Conservation (phyloP, 2,888 invertebrate species). For the Vesta saturnalis region DNA sequence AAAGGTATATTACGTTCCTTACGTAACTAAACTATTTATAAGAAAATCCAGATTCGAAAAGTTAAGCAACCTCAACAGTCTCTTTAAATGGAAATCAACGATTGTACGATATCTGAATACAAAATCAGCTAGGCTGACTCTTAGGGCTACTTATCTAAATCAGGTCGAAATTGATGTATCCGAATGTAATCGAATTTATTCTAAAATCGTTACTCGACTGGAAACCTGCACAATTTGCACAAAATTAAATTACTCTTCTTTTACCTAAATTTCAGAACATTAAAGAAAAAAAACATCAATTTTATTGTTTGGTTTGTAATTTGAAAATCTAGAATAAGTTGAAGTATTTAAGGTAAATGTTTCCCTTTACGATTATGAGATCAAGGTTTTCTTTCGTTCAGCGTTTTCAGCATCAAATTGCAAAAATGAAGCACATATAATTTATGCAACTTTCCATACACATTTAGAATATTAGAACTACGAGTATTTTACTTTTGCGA, state of each 20-base stretch:
- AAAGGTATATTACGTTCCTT: no score
- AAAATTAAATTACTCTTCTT: slow-evolving; percentile 14
- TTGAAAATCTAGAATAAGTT: no score
- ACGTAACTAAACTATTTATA: background rate
- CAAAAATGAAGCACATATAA: no score
- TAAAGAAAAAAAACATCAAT: no score
- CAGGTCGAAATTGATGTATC: slow-evolving; percentile 56
- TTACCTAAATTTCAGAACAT: background rate
- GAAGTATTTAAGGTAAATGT: no score
- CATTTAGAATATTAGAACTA: no score
- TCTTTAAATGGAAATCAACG: slow-evolving; percentile 55
- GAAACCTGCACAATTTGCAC: slow-evolving; percentile 41
- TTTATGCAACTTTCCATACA: no score
- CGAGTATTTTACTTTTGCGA: no score
- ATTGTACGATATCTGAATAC: slow-evolving; percentile 52
- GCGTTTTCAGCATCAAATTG: no score
- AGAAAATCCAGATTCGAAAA: slow-evolving; percentile 29
- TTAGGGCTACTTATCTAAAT: slow-evolving; percentile 55
- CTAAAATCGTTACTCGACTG: slow-evolving; percentile 40
- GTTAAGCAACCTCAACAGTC: slow-evolving; percentile 38
- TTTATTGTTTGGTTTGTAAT: no score
- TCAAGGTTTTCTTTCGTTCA: no score
- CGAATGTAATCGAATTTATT: slow-evolving; percentile 55
- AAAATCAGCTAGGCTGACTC: slow-evolving; percentile 51
- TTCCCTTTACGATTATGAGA: no score